Base-by-base conservation (phyloP, 1,140 invertebrate genomes). In the Condylostylus longicornis region DNA sequence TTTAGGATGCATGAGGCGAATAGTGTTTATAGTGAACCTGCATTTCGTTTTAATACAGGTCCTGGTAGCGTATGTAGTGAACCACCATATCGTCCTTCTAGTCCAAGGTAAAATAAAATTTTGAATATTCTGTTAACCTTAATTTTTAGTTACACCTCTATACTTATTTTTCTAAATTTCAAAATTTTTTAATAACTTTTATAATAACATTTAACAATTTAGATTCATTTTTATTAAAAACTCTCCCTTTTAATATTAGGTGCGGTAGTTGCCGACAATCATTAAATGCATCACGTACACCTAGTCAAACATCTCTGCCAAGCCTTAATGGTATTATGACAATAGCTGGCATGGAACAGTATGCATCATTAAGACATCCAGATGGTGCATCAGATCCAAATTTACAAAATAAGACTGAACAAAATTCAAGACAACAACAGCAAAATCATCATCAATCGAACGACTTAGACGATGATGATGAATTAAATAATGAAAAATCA, bases 351-450 rank as follows among this genome's bases (percentile, higher is more conserved):
- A 77, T 86, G 57, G 57, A 60, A 21, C 57, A 60, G 33, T 61
- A 61, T 38, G 79, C 82, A 4, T 76, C 75, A 39, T 60, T 86
- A 10, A 68, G 81, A 47, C 83, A 88, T 64, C 85, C 85, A 2
- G 86, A 91, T 51, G 85, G 85, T 25, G 83, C 86, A 18, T 91
- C 86, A 4, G 86, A 90, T 71, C 83, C 86, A 9, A 86, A 87
- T 67, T 67, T 90, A 46, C 72, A 40, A 69, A 70, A 53, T 67
- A 30, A 39, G 50, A 8, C 54, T 55, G 25, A 46, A 48, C 0
- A 41, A 51, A 1, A 48, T 54, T 33, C 51, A 58, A 27, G 41
- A 43, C 22, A 49, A 58, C 12, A 58, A 58, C 7, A 42, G 43
- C 17, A 54, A 58, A 35, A 34, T 57, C 30, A 61, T n/a, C n/a